A percentile compares a stretch with the other conserved stretches of the same genome.
Evolutionary conservation across 2,888 invertebrate genomes (phyloP).

Genomic region (Gisinianus flammeolus): DNA sequence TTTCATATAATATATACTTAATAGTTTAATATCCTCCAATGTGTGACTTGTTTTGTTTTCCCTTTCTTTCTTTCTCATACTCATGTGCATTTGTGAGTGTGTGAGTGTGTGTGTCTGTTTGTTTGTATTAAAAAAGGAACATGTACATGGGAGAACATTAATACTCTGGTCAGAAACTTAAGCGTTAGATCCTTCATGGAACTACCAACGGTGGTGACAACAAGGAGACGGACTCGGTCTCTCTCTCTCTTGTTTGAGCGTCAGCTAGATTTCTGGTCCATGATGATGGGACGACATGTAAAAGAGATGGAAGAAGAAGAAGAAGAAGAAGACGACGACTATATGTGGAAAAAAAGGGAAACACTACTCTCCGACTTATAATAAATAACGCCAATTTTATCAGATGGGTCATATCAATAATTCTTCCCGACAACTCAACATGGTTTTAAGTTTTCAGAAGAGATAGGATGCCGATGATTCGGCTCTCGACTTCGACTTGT

Average conservation of each 20-base stretch:
- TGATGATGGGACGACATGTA: background rate
- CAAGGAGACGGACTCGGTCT: conserved; percentile 25
- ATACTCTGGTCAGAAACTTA: conserved; percentile 16
- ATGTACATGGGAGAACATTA: conserved; percentile 9
- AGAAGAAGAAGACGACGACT: conserved; percentile 12
- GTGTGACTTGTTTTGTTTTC: conserved; percentile 36
- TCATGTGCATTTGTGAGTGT: too few species aligned
- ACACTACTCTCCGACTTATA: conserved; percentile 35
- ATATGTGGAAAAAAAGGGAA: conserved; percentile 19
- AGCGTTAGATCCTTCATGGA: background rate
- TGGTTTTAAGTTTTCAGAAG: conserved; percentile 41
- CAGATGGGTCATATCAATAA: conserved; percentile 45
- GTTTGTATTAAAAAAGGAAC: background rate
- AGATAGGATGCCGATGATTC: conserved; percentile 41
- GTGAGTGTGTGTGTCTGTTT: background rate
- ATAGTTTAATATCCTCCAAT: conserved; percentile 31
- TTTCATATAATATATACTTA: conserved; percentile 14
- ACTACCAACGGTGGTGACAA: conserved; percentile 27
- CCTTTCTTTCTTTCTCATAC: background rate
- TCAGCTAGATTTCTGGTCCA: conserved; percentile 11
- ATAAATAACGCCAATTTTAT: conserved; percentile 42
- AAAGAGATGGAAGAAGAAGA: background rate
- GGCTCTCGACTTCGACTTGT: conserved; percentile 5
- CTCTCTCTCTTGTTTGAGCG: background rate
- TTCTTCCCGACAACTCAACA: conserved; percentile 44